Conservation (phyloP, 1,140 invertebrate species). For the Eueides isabella region DNA sequence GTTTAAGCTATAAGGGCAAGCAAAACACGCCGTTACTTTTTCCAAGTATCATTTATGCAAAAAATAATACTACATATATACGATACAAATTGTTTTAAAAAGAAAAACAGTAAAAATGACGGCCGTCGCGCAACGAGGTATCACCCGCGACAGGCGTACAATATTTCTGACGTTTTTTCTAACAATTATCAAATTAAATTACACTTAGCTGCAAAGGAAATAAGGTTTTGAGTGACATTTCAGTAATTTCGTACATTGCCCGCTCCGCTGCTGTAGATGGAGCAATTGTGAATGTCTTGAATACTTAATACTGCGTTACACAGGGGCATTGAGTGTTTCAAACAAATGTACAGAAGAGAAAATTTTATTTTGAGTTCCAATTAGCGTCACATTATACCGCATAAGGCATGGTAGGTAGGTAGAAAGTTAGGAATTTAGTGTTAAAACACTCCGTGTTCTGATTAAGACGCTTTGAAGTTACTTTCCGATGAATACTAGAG, state of each 20-base stretch:
- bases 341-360: not conserved
- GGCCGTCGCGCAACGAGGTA: not conserved
- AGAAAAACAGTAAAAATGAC: not conserved
- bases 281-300: constrained; percentile 43
- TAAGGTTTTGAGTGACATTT: constrained; percentile 38
- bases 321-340: not conserved
- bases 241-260: constrained; percentile 38
- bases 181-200: constrained; percentile 29
- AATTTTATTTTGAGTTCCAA: not conserved
- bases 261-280: constrained; percentile 24
- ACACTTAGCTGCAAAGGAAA: constrained; percentile 16
- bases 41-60: not conserved
- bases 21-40: too few species aligned
- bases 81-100: not conserved
- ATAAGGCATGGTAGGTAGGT: too few species aligned
- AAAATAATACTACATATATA: not conserved
- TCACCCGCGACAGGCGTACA: not conserved
- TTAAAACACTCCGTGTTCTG: too few species aligned
- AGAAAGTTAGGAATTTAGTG: too few species aligned
- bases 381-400: too few species aligned
- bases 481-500: too few species aligned
- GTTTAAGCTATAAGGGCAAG: too few species aligned
- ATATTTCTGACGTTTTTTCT: constrained; percentile 5
- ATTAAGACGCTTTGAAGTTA: too few species aligned
- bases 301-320: constrained; percentile 44